Base-by-base conservation (phyloP, 2,113 vertebrate genomes). In the Tenebrosternarchus preto region DNA sequence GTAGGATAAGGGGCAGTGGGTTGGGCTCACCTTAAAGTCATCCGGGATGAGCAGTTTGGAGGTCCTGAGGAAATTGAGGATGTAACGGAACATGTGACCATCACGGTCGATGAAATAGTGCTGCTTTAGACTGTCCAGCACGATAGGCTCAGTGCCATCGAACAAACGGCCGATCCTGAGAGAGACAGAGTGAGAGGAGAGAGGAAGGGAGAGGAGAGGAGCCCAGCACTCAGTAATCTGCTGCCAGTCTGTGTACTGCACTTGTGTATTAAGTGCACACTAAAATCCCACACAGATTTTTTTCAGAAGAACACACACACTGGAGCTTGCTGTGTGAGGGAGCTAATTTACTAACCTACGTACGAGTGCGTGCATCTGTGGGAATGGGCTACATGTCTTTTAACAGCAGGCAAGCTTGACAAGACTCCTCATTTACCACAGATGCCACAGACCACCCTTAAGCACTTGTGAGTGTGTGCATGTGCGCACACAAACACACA, bases 71-170 rank as follows among this genome's bases (percentile, higher is more conserved):
- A 99, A 99, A 91, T 97, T 99, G 69, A 99, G 94, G 82, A 99
- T 93, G 71, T 97, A 98, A 81, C 97, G 95, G 91, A 99, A 99
- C 92, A 98, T 99, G 81, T 95, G 95, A 9, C 98, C 98, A 1
- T 99, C 98, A 31, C 97, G 95, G 88, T 99, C 97, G 24, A 99
- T 98, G 91, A 99, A 99, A 90, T 99, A 99, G 90, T 98, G 96
- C 78, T 98, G 98, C 89, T 98, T 99, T 82, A 99, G 92, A 85
- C 96, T 96, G 93, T 99, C 98, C 91, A 99, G 85, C 83, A 99
- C 98, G 22, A 99, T 97, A 73, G 98, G 98, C 85, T 99, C 97
- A 0, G 95, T 96, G 86, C 98, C 98, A 73, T 98, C 95, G 89
- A 99, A 99, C 80, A 99, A 94, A 33, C 95, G 96, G 25, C 97